A percentile compares a stretch with the other conserved stretches of the same genome.
phyloP scores from a whole-genome alignment of 2,888 invertebrate genomes.

The Eueremaeus valkanovi region DNA sequence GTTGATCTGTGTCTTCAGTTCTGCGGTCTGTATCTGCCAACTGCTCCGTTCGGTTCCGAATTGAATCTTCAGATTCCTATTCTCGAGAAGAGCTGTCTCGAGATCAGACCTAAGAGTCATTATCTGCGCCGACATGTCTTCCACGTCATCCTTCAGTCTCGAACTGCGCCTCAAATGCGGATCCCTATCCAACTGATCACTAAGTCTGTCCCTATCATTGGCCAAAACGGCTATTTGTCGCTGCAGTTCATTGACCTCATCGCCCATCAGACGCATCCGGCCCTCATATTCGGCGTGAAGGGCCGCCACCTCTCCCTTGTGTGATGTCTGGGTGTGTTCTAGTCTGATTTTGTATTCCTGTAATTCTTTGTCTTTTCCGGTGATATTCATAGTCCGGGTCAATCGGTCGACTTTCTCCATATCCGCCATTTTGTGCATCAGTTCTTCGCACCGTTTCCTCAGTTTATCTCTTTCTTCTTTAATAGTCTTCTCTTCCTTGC shows the following conservation, averaged over 20 bases:
- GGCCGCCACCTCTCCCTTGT: constrained; percentile 72
- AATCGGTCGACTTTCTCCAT: constrained; percentile 79
- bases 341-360: constrained; percentile 44
- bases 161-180: constrained; percentile 34
- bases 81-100: constrained; percentile 73
- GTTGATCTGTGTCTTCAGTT: constrained; percentile 80
- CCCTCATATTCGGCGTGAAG: constrained; percentile 79
- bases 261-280: constrained; percentile 72
- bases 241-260: constrained; percentile 76
- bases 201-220: constrained; percentile 80
- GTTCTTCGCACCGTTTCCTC: constrained; percentile 65
- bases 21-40: constrained; percentile 78
- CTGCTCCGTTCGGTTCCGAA: constrained; percentile 81
- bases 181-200: constrained; percentile 69
- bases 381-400: constrained; percentile 62
- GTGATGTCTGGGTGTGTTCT: constrained; percentile 60
- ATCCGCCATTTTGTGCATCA: constrained; percentile 60
- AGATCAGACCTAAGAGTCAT: constrained; percentile 58
- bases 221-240: constrained; percentile 73
- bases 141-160: constrained; percentile 44
- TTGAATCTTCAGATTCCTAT: constrained; percentile 79
- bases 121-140: constrained; percentile 37
- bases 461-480: constrained; percentile 64
- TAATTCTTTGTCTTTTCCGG: constrained; percentile 73
- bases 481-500: constrained; percentile 64